Percentiles rank a stretch among this genome's conserved stretches.
Evolutionary conservation across 2,797 vertebrate genomes (phyloP).

Genomic region (Peromyscus attwateri): DNA sequence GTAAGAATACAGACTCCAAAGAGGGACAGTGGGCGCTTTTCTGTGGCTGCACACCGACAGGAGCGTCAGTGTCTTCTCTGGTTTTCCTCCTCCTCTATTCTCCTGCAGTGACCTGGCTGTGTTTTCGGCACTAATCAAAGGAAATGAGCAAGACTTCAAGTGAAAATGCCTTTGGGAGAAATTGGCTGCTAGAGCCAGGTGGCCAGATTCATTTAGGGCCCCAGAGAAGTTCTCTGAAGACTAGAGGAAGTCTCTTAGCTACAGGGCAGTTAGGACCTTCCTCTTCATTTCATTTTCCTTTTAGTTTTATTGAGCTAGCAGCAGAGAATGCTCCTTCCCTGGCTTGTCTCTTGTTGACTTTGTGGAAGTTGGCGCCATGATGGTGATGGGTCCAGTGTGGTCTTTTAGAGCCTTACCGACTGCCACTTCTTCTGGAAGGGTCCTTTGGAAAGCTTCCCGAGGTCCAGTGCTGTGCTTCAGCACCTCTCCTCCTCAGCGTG

Average conservation of each 20-base stretch:
- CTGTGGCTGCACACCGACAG: neutral
- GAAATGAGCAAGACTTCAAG: neutral
- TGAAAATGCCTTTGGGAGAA: neutral
- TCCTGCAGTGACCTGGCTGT: neutral
- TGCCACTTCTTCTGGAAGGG: neutral
- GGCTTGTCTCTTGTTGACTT: rapidly evolving
- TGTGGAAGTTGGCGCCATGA: neutral
- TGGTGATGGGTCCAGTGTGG: neutral
- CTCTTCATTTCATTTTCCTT: neutral
- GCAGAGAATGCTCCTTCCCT: neutral
- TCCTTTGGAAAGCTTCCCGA: neutral
- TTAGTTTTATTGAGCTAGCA: neutral
- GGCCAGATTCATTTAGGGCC: neutral
- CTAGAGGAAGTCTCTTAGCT: neutral
- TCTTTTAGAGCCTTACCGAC: neutral
- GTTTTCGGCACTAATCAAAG: neutral
- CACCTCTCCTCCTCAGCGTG: neutral
- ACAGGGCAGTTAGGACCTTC: no score
- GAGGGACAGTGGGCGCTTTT: no score
- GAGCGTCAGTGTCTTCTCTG: neutral
- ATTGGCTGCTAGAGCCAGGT: rapidly evolving
- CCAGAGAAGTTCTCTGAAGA: no score
- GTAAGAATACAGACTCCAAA: neutral
- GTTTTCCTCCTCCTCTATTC: neutral
- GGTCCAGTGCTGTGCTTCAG: neutral